Evolutionary conservation across 2,888 invertebrate species (phyloP).

Genomic region (Zootermopsis nevadensis): DNA sequence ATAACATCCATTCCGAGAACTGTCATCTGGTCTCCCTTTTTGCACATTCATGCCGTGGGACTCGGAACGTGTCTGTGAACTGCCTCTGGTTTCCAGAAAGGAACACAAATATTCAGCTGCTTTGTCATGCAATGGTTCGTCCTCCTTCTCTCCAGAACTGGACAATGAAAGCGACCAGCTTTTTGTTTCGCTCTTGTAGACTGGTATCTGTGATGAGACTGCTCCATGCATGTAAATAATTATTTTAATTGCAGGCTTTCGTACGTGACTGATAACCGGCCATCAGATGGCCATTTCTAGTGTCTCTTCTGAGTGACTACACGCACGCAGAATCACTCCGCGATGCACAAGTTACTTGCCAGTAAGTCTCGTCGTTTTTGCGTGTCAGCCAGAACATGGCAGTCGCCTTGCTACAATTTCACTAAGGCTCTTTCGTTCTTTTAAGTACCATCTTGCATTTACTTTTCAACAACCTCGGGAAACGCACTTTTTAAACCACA

Average conservation of each 20-base stretch:
- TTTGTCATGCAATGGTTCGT: not conserved
- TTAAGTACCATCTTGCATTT: too few species aligned
- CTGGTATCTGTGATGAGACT: not conserved
- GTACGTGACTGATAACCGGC: not conserved
- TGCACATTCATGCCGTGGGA: not conserved
- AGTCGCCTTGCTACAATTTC: too few species aligned
- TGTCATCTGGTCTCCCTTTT: not conserved
- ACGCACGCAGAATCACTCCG: not conserved
- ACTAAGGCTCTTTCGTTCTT: too few species aligned
- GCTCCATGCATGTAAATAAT: conserved; percentile 2
- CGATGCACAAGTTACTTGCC: too few species aligned
- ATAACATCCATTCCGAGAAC: not conserved
- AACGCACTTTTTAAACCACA: too few species aligned
- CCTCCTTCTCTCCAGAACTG: not conserved
- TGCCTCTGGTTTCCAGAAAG: not conserved
- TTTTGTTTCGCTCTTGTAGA: not conserved
- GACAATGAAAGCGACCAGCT: not conserved
- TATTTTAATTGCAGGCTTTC: not conserved
- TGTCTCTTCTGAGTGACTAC: not conserved
- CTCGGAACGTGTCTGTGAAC: not conserved
- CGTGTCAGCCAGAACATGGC: too few species aligned
- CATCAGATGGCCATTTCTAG: not conserved
- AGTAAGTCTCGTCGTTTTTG: too few species aligned
- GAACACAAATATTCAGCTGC: not conserved
- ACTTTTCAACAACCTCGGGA: too few species aligned